phyloP scores from a whole-genome alignment of 2,113 vertebrate genomes.

The Rhodinocichla rosea region DNA sequence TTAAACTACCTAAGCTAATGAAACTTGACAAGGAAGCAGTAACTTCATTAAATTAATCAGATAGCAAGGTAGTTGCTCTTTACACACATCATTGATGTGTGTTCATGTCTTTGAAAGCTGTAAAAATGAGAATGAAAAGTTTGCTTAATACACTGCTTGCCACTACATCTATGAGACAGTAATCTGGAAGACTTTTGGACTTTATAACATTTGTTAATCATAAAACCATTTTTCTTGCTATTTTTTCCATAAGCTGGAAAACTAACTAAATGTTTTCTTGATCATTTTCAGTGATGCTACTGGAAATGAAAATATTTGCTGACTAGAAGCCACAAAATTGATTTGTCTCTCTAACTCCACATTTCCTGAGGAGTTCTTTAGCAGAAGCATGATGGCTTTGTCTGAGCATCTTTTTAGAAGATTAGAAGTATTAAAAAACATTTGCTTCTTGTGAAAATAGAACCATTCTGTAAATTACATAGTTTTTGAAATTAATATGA shows the following conservation, averaged over 20 bases:
- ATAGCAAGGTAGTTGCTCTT: not conserved
- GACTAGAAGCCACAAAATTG: not conserved
- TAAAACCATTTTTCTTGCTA: not conserved
- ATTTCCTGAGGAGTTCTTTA: not conserved
- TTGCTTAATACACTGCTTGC: not conserved
- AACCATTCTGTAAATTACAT: not conserved
- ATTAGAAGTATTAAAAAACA: not conserved
- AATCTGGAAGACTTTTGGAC: not conserved
- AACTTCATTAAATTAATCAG: not conserved
- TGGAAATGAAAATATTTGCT: not conserved
- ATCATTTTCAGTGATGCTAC: not conserved
- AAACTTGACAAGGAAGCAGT: not conserved
- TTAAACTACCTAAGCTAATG: not conserved
- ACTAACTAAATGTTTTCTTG: not conserved
- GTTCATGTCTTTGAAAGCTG: not conserved
- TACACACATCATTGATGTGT: accelerated
- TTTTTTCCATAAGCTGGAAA: not conserved
- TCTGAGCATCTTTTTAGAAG: not conserved
- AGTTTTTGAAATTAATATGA: not conserved
- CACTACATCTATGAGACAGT: not conserved
- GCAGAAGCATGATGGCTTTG: not conserved
- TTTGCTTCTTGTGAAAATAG: not conserved
- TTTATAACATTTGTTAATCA: not conserved
- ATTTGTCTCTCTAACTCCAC: not conserved
- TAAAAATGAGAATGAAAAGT: not conserved